Percentiles rank a stretch among this genome's conserved stretches.
Conservation (phyloP, 2,797 vertebrate species). For the Ctenochaetus hawaiiensis region DNA sequence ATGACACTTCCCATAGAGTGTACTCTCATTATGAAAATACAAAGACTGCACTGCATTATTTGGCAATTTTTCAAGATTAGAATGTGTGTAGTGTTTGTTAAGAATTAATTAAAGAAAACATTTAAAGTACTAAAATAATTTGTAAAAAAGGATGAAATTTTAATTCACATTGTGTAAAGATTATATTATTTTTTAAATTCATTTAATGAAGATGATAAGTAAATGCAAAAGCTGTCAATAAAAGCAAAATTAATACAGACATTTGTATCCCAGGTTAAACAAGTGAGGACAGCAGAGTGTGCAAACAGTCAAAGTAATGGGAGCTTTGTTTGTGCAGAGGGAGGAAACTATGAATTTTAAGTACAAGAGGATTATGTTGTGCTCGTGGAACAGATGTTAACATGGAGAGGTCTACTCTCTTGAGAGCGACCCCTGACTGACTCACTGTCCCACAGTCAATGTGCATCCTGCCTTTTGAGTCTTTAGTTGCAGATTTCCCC, state of each 20-base stretch:
- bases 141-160: rapidly evolving
- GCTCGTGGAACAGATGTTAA: slow-evolving; percentile 78
- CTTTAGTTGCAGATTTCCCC: slow-evolving; percentile 51
- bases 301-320: neutral
- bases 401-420: slow-evolving; percentile 64
- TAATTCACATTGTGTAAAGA: neutral
- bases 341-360: slow-evolving; percentile 63
- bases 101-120: neutral
- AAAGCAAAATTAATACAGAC: neutral
- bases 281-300: neutral
- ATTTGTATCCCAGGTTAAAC: slow-evolving; percentile 2
- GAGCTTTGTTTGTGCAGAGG: slow-evolving; percentile 35
- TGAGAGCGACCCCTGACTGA: slow-evolving; percentile 63
- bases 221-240: neutral
- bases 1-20: slow-evolving; percentile 57
- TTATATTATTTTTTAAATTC: neutral
- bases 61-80: neutral
- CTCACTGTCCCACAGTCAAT: slow-evolving; percentile 64
- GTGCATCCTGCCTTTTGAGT: slow-evolving; percentile 68
- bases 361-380: slow-evolving; percentile 68
- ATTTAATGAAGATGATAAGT: neutral
- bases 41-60: slow-evolving; percentile 14
- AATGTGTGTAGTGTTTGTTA: neutral
- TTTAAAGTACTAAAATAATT: neutral
- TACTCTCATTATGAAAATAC: slow-evolving; percentile 43